These are phyloP conservation scores for Drosophila pseudotalamancana DNA, from an alignment of 2,888 invertebrate genomes.

Conservation along the genomic window DNA sequence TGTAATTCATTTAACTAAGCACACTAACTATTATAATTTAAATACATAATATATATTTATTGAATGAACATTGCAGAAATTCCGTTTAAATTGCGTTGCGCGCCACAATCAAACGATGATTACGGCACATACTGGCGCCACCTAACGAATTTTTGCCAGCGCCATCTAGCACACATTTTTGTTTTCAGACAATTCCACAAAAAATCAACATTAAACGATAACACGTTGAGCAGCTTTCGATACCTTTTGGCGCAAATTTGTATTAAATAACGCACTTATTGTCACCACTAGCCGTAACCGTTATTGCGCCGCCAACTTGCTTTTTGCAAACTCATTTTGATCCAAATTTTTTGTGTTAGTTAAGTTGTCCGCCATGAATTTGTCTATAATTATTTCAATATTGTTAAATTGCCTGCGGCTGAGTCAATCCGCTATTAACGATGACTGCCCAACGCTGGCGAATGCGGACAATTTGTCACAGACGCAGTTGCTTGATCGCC, in stretches of 20 bases:
- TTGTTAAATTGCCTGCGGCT: conserved; percentile 42
- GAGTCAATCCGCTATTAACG: not conserved
- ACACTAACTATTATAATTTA: too few relatives aligned
- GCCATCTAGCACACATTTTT: too few relatives aligned
- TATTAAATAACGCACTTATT: not conserved
- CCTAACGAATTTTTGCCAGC: not conserved
- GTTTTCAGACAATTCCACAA: not conserved
- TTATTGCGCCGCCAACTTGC: conserved; percentile 17
- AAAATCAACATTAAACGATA: not conserved
- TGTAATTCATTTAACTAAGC: too few relatives aligned
- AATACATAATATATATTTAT: too few relatives aligned
- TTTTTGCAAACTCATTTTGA: conserved; percentile 32
- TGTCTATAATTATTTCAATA: conserved; percentile 49
- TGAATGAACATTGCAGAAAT: too few relatives aligned
- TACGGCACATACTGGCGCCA: too few relatives aligned
- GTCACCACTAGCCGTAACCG: conserved; percentile 31
- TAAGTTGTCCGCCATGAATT: conserved; percentile 32
- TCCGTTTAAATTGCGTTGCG: too few relatives aligned
- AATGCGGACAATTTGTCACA: conserved; percentile 88
- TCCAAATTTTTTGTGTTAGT: not conserved
- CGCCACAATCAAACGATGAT: too few relatives aligned
- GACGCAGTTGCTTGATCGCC: conserved; percentile 89
- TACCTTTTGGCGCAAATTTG: conserved; percentile 1
- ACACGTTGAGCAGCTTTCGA: conserved; percentile 5
- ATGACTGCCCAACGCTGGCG: conserved; percentile 85